phyloP scores from a whole-genome alignment of 1,140 invertebrate genomes.

The Lucilia sericata region DNA sequence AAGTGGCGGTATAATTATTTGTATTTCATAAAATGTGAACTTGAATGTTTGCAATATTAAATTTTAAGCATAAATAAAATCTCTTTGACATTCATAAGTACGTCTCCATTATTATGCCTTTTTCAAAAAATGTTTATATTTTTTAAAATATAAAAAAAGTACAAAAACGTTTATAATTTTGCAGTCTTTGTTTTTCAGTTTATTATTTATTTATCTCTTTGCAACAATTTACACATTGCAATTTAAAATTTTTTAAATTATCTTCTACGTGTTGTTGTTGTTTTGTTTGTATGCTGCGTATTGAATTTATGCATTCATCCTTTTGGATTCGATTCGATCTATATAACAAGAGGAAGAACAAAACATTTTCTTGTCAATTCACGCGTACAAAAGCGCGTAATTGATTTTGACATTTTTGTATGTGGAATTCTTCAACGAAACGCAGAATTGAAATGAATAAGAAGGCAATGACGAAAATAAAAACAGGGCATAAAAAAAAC shows the following conservation, averaged over 20 bases:
- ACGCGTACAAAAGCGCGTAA: conserved; percentile 52
- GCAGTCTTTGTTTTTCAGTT: not conserved
- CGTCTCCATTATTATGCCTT: not conserved
- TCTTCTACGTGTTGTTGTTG: not conserved
- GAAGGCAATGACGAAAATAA: conserved; percentile 31
- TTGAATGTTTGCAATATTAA: no score
- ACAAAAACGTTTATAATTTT: not conserved
- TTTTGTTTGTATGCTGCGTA: not conserved
- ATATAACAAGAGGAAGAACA: conserved; percentile 19
- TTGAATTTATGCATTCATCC: conserved; percentile 41
- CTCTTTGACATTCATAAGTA: not conserved
- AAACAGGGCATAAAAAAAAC: not conserved
- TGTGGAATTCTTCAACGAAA: conserved; percentile 39
- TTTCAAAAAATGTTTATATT: not conserved
- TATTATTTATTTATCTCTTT: conserved; percentile 9
- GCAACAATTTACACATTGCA: conserved; percentile 49
- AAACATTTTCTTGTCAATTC: conserved; percentile 51
- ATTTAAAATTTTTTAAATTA: conserved; percentile 52
- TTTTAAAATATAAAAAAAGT: not conserved
- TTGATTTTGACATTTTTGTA: conserved; percentile 56
- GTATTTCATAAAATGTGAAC: no score
- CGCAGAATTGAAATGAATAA: conserved; percentile 29
- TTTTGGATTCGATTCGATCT: conserved; percentile 11
- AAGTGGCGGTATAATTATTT: no score
- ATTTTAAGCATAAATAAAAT: no score